Evolutionary conservation across 2,888 invertebrate genomes (phyloP), one percentile per base, ranked within the genome.

Genomic region (Platycnemis pennipes): DNA sequence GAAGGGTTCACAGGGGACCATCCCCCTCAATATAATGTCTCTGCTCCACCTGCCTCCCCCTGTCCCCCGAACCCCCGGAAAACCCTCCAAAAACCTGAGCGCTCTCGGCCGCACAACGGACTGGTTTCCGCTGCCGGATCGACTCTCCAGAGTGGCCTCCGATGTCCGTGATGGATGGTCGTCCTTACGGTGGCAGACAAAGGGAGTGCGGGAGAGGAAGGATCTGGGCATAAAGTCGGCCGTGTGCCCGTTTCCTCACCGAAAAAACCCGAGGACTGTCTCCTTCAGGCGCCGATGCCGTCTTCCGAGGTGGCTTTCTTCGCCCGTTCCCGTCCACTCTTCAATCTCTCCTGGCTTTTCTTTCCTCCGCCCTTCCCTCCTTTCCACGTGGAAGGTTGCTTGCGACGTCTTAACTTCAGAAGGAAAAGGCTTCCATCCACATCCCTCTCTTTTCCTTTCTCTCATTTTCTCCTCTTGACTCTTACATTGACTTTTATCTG

Each of bases 121-220:
- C 87, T 87, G 87, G 87, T 87, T 87, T 87, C 31, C 86, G 44
- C 45, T 45, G 4, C 26, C n/a, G 45, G 45, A 87, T 45, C 22
- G 45, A 45, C 44, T 87, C 44, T 45, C 45, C 87, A 3, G 77
- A 77, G 77, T 77, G 77, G 87, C 45, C 87, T 44, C 26, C 87
- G 87, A 87, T 87, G 87, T 87, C 87, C 45, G 44, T 87, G 87
- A 87, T 87, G 45, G 87, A 87, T 87, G 87, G 44, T 45, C 45
- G 87, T 37, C 22, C 16, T 45, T 42, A 86, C 44, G 86, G 86
- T 44, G 37, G 37, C 86, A 16, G 44, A 87, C 87, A 87, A 87
- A 87, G 45, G 87, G 87, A 87, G 22, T 37, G 44, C 45, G 87
- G 22, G 45, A n/a, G 22, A 87, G 45, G 45, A 44, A 44, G 85